These are phyloP conservation scores for Cephalopterus ornatus DNA, from an alignment of 2,113 vertebrate species.

Conservation along the genomic window DNA sequence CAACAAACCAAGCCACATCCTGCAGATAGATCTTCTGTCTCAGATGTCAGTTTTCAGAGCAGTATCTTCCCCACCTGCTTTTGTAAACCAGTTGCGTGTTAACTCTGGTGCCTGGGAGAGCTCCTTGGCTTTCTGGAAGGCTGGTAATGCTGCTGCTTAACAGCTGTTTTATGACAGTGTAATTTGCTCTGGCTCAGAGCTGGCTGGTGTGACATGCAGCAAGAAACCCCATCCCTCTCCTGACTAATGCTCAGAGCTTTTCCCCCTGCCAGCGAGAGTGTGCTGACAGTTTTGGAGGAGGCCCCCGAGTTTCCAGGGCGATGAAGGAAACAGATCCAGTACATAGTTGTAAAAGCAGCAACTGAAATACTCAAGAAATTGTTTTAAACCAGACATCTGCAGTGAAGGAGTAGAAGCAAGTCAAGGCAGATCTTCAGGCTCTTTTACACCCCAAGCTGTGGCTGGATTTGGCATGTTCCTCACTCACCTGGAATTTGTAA, in stretches of 20 bases:
- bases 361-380: neutral
- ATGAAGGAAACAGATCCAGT: neutral
- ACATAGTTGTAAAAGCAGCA: neutral
- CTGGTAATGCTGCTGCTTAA: neutral
- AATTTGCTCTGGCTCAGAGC: neutral
- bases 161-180: constrained; percentile 2
- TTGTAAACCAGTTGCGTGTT: neutral
- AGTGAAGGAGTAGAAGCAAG: neutral
- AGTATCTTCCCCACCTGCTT: neutral
- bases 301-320: neutral
- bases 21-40: neutral
- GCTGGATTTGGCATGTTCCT: neutral
- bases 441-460: neutral
- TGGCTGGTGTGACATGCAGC: neutral
- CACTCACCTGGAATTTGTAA: neutral
- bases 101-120: neutral
- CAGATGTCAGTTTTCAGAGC: neutral
- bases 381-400: neutral
- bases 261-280: neutral
- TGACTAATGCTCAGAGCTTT: neutral
- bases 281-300: neutral
- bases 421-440: neutral
- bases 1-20: neutral
- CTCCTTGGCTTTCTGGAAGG: neutral
- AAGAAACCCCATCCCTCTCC: neutral